These are phyloP conservation scores for Rhincodon typus DNA, from an alignment of 2,797 vertebrate species.

Conservation along the genomic window DNA sequence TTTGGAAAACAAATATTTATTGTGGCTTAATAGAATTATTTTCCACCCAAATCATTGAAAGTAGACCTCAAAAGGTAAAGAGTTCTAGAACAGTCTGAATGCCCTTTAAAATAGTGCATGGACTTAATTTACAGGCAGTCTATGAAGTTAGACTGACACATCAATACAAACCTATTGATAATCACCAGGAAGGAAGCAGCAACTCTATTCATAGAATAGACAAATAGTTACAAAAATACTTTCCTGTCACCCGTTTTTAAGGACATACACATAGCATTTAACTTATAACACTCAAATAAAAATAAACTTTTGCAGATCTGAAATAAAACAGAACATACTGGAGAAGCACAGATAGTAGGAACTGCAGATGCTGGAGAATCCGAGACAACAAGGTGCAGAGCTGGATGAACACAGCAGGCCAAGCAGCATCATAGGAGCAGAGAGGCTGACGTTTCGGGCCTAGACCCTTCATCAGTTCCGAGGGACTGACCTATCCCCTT, in stretches of 20 bases:
- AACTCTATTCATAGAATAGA: not conserved
- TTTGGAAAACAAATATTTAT: not conserved
- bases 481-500: too few relatives aligned
- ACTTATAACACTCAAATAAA: not conserved
- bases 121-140: not conserved
- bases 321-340: too few relatives aligned
- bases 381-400: too few relatives aligned
- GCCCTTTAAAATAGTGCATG: not conserved
- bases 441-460: too few relatives aligned
- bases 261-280: not conserved
- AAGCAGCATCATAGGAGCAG: too few relatives aligned
- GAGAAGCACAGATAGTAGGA: too few relatives aligned
- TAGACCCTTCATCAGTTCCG: too few relatives aligned
- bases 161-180: not conserved
- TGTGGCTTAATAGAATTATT: not conserved
- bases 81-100: not conserved
- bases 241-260: not conserved
- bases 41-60: not conserved
- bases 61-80: not conserved
- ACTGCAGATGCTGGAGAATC: too few relatives aligned
- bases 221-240: not conserved
- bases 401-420: too few relatives aligned
- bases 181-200: not conserved
- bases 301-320: too few relatives aligned
- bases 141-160: not conserved